Evolutionary conservation across 2,888 invertebrate genomes (phyloP).

Genomic region (Dicranocentrus wangi): DNA sequence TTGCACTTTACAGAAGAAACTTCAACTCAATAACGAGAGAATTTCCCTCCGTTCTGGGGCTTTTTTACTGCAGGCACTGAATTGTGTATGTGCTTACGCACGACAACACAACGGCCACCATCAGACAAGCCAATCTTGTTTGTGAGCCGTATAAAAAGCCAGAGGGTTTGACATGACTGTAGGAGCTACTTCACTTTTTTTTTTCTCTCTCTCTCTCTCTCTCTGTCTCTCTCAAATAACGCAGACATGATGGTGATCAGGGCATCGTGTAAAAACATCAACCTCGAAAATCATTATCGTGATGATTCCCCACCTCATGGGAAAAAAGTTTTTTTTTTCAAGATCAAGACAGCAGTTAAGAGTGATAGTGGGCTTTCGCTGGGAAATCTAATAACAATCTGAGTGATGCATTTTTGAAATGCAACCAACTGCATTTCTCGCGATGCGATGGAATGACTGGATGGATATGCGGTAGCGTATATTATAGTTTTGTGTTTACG

Average conservation of each 20-base stretch:
- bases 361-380: no score
- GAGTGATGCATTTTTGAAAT: no score
- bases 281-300: conserved; percentile 37
- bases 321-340: conserved; percentile 47
- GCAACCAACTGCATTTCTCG: no score
- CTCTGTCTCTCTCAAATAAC: background rate
- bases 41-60: conserved; percentile 12
- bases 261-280: conserved; percentile 18
- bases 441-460: no score
- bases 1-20: conserved; percentile 33
- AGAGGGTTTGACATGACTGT: conserved; percentile 17
- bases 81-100: conserved; percentile 21
- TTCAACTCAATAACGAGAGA: conserved; percentile 16
- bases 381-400: no score
- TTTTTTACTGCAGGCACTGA: conserved; percentile 5
- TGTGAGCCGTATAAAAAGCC: background rate
- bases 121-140: conserved; percentile 22
- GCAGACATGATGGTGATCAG: background rate
- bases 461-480: no score
- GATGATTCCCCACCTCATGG: conserved; percentile 22
- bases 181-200: background rate
- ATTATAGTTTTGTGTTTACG: no score
- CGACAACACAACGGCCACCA: conserved; percentile 21
- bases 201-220: background rate
- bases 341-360: conserved; percentile 40